Evolutionary conservation across 2,113 vertebrate species (phyloP).

Genomic region (Sturnus vulgaris): DNA sequence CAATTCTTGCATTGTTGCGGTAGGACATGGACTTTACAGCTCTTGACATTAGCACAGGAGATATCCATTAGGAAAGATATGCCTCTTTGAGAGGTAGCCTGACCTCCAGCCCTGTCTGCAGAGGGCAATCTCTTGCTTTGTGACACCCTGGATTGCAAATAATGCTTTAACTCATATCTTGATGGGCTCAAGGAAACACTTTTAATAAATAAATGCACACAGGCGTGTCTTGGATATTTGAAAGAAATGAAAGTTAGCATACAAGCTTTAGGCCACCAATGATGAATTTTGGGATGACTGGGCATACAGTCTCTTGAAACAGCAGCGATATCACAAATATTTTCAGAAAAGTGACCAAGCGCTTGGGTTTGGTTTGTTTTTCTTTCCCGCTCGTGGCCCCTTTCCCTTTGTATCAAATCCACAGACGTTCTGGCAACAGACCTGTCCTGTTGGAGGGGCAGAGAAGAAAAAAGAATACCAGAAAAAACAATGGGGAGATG

Average conservation of each 20-base stretch:
- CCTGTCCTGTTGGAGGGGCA: slow-evolving; percentile 24
- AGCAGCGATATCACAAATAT: neutral
- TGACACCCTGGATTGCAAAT: neutral
- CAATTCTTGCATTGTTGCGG: neutral
- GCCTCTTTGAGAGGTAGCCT: neutral
- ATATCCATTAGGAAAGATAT: neutral
- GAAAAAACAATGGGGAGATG: slow-evolving; percentile 1
- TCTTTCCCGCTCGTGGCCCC: neutral
- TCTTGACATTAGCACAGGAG: slow-evolving; percentile 20
- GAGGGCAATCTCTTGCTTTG: slow-evolving; percentile 12
- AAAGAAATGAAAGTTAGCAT: neutral
- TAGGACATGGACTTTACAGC: neutral
- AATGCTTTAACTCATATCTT: neutral
- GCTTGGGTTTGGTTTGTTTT: slow-evolving; percentile 15
- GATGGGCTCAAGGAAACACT: neutral
- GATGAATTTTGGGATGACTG: neutral
- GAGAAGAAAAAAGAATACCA: neutral
- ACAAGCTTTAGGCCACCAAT: neutral
- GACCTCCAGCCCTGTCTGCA: slow-evolving; percentile 8
- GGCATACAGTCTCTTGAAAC: neutral
- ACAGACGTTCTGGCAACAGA: slow-evolving; percentile 25
- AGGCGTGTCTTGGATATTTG: neutral
- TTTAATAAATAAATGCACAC: neutral
- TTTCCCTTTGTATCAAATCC: neutral
- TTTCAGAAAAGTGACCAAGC: slow-evolving; percentile 5